Percentiles rank a stretch among this genome's conserved stretches.
phyloP scores from a whole-genome alignment of 2,797 vertebrate genomes.

The Acomys russatus region DNA sequence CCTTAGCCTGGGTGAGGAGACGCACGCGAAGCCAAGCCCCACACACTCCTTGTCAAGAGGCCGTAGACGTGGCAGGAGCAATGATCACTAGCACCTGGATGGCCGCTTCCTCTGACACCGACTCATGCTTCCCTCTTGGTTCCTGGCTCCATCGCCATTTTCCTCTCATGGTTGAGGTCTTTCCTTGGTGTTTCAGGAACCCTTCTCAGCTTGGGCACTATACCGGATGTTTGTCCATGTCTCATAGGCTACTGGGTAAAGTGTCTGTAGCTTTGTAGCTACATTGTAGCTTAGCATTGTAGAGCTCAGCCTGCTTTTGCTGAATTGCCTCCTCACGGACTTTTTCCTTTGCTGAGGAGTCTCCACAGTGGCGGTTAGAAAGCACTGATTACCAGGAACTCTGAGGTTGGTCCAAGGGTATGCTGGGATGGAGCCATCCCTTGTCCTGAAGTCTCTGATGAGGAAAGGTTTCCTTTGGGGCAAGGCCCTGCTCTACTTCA shows the following conservation, averaged over 20 bases:
- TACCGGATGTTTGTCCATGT: not conserved
- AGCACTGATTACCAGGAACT: not conserved
- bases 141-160: not conserved
- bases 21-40: not conserved
- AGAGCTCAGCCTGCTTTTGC: not conserved
- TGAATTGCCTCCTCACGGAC: not conserved
- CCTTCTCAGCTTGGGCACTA: constrained; percentile 10
- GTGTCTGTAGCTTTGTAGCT: too few relatives aligned
- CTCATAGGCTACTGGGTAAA: constrained; percentile 8
- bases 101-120: too few relatives aligned
- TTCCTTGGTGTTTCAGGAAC: not conserved
- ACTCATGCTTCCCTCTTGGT: not conserved
- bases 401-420: not conserved
- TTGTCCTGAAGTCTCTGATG: not conserved
- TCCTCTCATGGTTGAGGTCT: not conserved
- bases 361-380: not conserved
- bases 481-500: not conserved
- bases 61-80: not conserved
- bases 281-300: not conserved
- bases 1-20: not conserved
- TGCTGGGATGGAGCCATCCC: not conserved
- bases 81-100: not conserved
- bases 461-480: not conserved
- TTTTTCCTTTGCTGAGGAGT: not conserved
- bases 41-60: not conserved